Base-by-base conservation (phyloP, 2,797 vertebrate species). In the Halcyon chelicuti region DNA sequence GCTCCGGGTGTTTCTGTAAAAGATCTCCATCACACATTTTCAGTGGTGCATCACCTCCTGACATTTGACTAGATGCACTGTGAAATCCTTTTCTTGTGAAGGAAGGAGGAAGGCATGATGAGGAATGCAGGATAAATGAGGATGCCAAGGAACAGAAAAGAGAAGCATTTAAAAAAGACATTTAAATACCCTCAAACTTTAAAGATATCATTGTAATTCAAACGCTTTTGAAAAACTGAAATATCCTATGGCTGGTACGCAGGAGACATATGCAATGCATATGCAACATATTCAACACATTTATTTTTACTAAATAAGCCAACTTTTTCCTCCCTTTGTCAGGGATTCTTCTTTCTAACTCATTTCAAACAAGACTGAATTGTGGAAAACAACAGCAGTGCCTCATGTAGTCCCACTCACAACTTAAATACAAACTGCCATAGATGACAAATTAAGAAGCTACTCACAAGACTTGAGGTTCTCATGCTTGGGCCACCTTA, bases 241-340 rank as follows among this genome's bases (percentile, higher is more conserved):
- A 78, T 73, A 61, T 54, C 37, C 46, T 78, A 33, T 2, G 3
- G 37, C 13, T 87, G 42, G n/a, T 58, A 82, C 39, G 47, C 63
- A 79, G 60, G 47, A 91, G 17, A 39, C 51, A 73, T 52, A 58
- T 7, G 35, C 26, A 85, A 35, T 46, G 51, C 58, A 78, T 67
- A 84, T 21, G 47, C 25, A 94, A 76, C 33, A 76, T 21, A 63
- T 73, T 79, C 67, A 47, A 79, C 60, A 90, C 60, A 44, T 81
- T 93, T 89, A 87, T 79, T 94, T 94, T 96, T 76, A 93, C 33
- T 79, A 73, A 57, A n/a, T 20, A 73, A 84, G 65, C 40, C 86
- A 33, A 47, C 29, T 91, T 9, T 2, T 73, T 92, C 42, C 71
- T 89, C 39, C 29, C 23, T 75, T 88, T 58, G 58, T 39, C 25